Conservation (phyloP, 2,113 vertebrate species). For the Piprites chloris region DNA sequence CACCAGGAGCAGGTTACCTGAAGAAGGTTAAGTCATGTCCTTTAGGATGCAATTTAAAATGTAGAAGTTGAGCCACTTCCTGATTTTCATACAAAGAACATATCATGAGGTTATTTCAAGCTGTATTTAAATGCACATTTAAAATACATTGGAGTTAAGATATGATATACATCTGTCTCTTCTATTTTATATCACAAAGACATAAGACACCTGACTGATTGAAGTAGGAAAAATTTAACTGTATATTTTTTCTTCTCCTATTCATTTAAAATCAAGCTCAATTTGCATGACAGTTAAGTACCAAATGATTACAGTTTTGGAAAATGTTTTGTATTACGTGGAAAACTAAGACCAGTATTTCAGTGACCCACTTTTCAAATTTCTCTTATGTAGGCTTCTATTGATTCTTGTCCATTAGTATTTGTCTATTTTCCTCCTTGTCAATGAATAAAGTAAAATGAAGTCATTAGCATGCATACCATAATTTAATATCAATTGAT, state of each 20-base stretch:
- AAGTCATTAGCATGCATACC: background rate
- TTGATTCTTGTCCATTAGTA: background rate
- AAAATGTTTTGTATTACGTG: background rate
- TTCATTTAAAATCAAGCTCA: background rate
- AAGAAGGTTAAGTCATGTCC: background rate
- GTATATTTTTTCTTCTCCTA: background rate
- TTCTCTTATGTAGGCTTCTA: background rate
- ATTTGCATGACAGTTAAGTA: background rate
- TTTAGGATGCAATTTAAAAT: background rate
- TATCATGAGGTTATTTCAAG: background rate
- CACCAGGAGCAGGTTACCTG: background rate
- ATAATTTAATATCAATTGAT: background rate
- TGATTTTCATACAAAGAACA: background rate
- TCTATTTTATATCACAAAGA: background rate
- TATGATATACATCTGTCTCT: background rate
- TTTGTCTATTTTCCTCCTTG: background rate
- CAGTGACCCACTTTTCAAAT: background rate
- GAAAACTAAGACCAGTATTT: background rate
- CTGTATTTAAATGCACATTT: background rate
- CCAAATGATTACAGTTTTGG: background rate
- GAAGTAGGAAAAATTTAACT: background rate
- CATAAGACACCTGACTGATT: background rate
- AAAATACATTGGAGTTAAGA: background rate
- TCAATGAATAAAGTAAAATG: background rate
- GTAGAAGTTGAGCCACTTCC: background rate